Evolutionary conservation across 2,113 vertebrate genomes (phyloP), one percentile per base, ranked within the genome.

Genomic region (Cyanistes caeruleus): DNA sequence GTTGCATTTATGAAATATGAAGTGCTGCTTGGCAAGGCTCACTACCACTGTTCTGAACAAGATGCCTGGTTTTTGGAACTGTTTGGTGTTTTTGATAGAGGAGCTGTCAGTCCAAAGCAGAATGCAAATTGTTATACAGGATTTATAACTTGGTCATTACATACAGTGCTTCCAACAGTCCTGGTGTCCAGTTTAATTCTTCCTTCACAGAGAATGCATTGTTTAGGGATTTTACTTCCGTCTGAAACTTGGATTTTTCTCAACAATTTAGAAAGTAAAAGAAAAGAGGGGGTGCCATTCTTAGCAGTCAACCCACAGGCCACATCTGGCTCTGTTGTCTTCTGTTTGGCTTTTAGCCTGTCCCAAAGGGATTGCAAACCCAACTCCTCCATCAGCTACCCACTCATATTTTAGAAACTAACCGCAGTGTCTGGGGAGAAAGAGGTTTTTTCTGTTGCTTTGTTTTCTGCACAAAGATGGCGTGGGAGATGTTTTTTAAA

Each of bases 281-380:
- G n/a, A 19, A 28, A 24, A 44, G 48, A 84, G 48, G 65, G 60
- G 44, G 2, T 88, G 46, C 58, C 7, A 5, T 85, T 92, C 48
- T 23, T 27, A 78, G 63, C 82, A 83, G 48, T 69, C 78, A 88
- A 31, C 43, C 89, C 62, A 43, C 65, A 68, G 74, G 23, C 70
- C n/a, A 35, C 84, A 85, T 87, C 89, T 93, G 91, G 33, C 72
- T 94, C 62, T 95, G 15, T 95, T 89, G 86, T 91, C 23, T 93
- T 80, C 39, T 91, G 16, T 93, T 87, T 92, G 79, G 91, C 92
- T 58, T 73, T 94, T 28, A 89, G 73, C 74, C 53, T 81, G 46
- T 37, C 62, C 65, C 69, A 51, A 44, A 89, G 74, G 89, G 68
- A 77, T 46, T 78, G 43, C 43, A 97, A 95, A 94, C 90, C 31